These are phyloP conservation scores for Cotesia vestalis DNA, from an alignment of 1,140 invertebrate species.

Conservation along the genomic window DNA sequence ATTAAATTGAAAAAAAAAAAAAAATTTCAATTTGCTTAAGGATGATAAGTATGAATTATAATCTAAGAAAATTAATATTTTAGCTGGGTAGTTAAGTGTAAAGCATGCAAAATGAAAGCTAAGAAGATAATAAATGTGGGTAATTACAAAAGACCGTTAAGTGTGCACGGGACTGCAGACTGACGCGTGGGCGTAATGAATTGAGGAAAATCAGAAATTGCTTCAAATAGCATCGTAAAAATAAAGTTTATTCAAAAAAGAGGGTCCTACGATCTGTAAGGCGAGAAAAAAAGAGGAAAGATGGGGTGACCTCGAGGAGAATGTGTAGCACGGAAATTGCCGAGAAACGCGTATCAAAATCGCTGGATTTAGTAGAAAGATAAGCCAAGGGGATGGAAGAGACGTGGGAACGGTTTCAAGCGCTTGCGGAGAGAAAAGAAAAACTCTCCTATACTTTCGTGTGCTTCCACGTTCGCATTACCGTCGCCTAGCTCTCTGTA, in stretches of 20 bases:
- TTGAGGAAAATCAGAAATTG: constrained; percentile 67
- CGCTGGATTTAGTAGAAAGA: constrained; percentile 63
- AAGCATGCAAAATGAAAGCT: constrained; percentile 3
- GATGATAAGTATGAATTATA: constrained; percentile 12
- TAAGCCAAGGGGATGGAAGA: constrained; percentile 48
- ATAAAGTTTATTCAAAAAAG: constrained; percentile 59
- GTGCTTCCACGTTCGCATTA: constrained; percentile 46
- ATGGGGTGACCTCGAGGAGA: constrained; percentile 44
- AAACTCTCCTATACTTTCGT: constrained; percentile 59
- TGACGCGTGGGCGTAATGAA: constrained; percentile 50
- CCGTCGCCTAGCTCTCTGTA: constrained; percentile 48
- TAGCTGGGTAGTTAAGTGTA: constrained; percentile 10
- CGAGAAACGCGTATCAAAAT: constrained; percentile 66
- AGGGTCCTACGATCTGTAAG: constrained; percentile 33
- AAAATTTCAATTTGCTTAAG: too few relatives aligned
- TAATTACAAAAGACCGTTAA: constrained; percentile 24
- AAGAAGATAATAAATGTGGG: constrained; percentile 14
- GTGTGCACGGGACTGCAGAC: constrained; percentile 10
- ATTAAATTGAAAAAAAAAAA: too few relatives aligned
- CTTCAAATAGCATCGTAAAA: constrained; percentile 65
- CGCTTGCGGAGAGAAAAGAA: constrained; percentile 50
- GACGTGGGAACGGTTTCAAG: constrained; percentile 41
- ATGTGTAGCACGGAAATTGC: constrained; percentile 63
- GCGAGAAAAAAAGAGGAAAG: constrained; percentile 40
- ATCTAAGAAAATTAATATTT: constrained; percentile 18